These are phyloP conservation scores for Coremacera marginata DNA, from an alignment of 2,888 invertebrate species.

Conservation along the genomic window DNA sequence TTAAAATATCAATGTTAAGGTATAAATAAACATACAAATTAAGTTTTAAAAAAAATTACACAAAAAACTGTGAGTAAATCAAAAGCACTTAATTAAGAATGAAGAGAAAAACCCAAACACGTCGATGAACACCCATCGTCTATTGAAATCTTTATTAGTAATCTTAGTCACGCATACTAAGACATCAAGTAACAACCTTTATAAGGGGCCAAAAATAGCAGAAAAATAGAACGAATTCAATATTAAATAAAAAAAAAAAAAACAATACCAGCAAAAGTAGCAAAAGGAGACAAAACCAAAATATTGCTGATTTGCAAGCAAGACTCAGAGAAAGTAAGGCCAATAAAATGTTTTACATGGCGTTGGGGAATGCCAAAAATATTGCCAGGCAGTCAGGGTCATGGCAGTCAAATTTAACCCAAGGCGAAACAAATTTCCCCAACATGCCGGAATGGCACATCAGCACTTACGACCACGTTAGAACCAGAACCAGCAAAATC, in stretches of 20 bases:
- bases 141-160: conserved; percentile 9
- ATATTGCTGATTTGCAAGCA: neutral
- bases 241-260: neutral
- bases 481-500: neutral
- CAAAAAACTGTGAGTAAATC: neutral
- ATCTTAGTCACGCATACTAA: conserved; percentile 9
- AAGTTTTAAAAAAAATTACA: neutral
- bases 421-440: neutral
- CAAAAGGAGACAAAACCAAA: neutral
- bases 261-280: no score
- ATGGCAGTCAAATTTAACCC: neutral
- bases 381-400: neutral
- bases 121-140: neutral
- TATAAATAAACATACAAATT: neutral
- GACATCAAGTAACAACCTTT: neutral
- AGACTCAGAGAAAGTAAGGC: neutral
- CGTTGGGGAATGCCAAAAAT: neutral
- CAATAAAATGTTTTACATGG: conserved; percentile 4
- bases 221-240: neutral
- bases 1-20: no score
- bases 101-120: neutral
- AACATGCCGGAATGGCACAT: conserved; percentile 14
- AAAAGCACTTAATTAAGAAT: neutral
- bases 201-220: neutral
- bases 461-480: conserved; percentile 12